phyloP scores from a whole-genome alignment of 2,888 invertebrate genomes.

The Monopis laevigella region DNA sequence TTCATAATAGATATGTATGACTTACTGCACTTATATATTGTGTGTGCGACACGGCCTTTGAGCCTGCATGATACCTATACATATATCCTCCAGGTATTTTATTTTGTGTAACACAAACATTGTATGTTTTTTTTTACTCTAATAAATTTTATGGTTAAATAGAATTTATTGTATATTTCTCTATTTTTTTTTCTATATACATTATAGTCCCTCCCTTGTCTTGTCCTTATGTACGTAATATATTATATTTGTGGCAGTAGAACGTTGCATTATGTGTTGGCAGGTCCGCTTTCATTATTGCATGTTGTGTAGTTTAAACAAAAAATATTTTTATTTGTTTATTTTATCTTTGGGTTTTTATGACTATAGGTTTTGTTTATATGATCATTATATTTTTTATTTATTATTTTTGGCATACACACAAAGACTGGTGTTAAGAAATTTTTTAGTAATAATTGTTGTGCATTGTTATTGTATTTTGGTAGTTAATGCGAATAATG shows the following conservation, averaged over 20 bases:
- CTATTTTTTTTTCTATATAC: constrained; percentile 60
- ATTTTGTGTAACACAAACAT: constrained; percentile 64
- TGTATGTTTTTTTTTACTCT: constrained; percentile 66
- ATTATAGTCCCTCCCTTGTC: constrained; percentile 36
- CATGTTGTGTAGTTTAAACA: constrained; percentile 57
- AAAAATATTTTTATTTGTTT: constrained; percentile 65
- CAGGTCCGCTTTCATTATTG: constrained; percentile 44
- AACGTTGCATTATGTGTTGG: constrained; percentile 5
- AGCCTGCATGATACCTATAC: too few relatives aligned
- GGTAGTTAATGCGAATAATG: too few relatives aligned
- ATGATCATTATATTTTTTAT: background rate
- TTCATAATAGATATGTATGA: constrained; percentile 28
- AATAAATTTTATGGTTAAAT: constrained; percentile 68
- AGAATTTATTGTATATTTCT: constrained; percentile 65
- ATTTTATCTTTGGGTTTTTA: constrained; percentile 39
- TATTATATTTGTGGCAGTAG: constrained; percentile 37
- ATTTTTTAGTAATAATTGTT: too few relatives aligned
- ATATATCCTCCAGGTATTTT: constrained; percentile 55
- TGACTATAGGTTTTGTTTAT: background rate
- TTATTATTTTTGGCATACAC: constrained; percentile 39
- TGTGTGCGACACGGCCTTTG: constrained; percentile 3
- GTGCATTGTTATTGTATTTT: too few relatives aligned
- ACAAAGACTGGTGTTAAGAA: background rate
- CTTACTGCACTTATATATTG: constrained; percentile 1
- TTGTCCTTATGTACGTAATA: constrained; percentile 53